A percentile compares a stretch with the other conserved stretches of the same genome.
Conservation (phyloP, 37 sponge, comb jelly and placozoan genomes). For the Haliclona indistincta region DNA sequence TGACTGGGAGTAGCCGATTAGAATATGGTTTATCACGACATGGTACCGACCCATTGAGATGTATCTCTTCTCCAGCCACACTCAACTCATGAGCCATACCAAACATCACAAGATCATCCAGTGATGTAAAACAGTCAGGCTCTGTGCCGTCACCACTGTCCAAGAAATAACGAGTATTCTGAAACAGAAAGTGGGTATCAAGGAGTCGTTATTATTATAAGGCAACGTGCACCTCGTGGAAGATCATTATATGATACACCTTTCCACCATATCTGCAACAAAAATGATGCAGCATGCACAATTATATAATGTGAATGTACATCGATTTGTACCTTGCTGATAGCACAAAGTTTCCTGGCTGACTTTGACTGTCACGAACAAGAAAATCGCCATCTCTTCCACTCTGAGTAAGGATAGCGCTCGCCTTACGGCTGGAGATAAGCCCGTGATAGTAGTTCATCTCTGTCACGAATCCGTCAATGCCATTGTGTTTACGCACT, state of each 20-base stretch:
- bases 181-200: neutral
- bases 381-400: slow-evolving; percentile 40
- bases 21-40: slow-evolving; percentile 5
- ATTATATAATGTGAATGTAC: neutral
- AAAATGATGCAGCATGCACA: neutral
- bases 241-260: slow-evolving; percentile 60
- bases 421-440: slow-evolving; percentile 61
- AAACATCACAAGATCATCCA: slow-evolving; percentile 57
- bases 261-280: slow-evolving; percentile 34
- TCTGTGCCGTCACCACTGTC: slow-evolving; percentile 18
- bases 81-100: slow-evolving; percentile 48
- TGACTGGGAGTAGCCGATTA: slow-evolving; percentile 7
- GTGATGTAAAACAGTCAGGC: slow-evolving; percentile 10
- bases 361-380: slow-evolving; percentile 64
- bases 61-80: slow-evolving; percentile 53
- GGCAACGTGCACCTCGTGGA: slow-evolving; percentile 27
- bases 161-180: slow-evolving; percentile 19
- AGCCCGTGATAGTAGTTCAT: slow-evolving; percentile 73
- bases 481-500: neutral
- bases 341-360: slow-evolving; percentile 63
- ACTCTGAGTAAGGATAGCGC: slow-evolving; percentile 20
- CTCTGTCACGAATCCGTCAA: neutral
- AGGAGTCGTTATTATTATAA: neutral
- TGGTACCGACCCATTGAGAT: slow-evolving; percentile 22
- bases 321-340: neutral